Evolutionary conservation across 2,797 vertebrate genomes (phyloP).

Genomic region (Neomorphus geoffroyi): DNA sequence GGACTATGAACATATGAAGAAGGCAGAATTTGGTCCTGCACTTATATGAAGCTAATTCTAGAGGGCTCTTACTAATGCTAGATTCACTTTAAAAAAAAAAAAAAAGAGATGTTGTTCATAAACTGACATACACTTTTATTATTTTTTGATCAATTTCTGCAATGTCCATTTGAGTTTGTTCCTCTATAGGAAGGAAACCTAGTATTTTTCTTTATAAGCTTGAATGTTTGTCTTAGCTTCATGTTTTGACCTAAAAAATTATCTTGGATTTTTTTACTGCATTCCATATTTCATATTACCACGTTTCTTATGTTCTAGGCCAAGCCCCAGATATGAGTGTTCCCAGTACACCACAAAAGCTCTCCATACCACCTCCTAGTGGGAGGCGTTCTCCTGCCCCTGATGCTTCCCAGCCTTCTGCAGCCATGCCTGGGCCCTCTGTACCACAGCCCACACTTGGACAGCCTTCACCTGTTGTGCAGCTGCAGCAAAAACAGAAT

Average conservation of each 20-base stretch:
- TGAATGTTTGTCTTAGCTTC: neutral
- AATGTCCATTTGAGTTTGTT: neutral
- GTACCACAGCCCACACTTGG: slow-evolving; percentile 78
- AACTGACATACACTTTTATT: neutral
- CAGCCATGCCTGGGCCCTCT: slow-evolving; percentile 79
- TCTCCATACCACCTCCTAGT: slow-evolving; percentile 77
- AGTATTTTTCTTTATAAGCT: neutral
- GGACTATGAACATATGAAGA: neutral
- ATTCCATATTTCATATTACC: neutral
- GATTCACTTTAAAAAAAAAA: neutral
- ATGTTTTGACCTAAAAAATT: neutral
- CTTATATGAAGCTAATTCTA: neutral
- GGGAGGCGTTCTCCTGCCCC: slow-evolving; percentile 86
- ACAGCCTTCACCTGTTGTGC: slow-evolving; percentile 87
- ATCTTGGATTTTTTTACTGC: neutral
- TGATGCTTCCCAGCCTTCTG: slow-evolving; percentile 58
- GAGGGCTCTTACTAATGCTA: neutral
- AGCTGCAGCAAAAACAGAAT: slow-evolving; percentile 93
- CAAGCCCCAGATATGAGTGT: slow-evolving; percentile 78
- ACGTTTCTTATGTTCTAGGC: slow-evolving; percentile 69
- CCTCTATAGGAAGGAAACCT: neutral
- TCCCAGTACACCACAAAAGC: slow-evolving; percentile 82
- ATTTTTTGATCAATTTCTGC: neutral
- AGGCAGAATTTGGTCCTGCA: neutral
- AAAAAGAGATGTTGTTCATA: neutral